Evolutionary conservation across 1,140 invertebrate genomes (phyloP).

Genomic region (Tenebrio molitor): DNA sequence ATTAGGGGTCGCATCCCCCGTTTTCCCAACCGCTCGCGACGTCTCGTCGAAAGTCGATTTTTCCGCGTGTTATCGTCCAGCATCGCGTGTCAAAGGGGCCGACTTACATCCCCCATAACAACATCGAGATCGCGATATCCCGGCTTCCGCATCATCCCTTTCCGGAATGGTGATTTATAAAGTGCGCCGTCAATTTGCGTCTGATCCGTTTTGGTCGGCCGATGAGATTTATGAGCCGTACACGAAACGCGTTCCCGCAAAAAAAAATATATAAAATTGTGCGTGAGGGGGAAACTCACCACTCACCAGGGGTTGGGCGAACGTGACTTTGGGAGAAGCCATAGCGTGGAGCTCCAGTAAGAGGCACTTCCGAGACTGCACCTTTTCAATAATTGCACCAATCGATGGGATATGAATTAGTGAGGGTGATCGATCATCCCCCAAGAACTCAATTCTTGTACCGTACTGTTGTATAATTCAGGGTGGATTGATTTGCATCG

Average conservation of each 20-base stretch:
- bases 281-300: background rate
- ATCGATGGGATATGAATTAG: slow-evolving; percentile 15
- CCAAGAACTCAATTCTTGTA: no score
- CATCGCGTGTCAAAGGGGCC: no score
- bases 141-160: background rate
- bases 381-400: background rate
- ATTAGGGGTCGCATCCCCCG: no score
- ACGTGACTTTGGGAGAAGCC: slow-evolving; percentile 10
- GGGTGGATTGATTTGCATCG: no score
- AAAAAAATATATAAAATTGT: background rate
- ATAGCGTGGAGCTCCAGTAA: background rate
- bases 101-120: background rate
- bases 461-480: no score
- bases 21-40: background rate
- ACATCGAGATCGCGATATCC: slow-evolving; percentile 6
- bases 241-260: no score
- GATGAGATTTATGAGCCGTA: slow-evolving; percentile 18
- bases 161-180: slow-evolving; percentile 23
- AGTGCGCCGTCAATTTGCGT: slow-evolving; percentile 30
- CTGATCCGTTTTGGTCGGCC: slow-evolving; percentile 21
- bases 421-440: background rate
- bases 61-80: no score
- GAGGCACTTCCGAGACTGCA: background rate
- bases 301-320: slow-evolving; percentile 7
- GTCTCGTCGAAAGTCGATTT: no score